These are phyloP conservation scores for Gallinago jamesoni DNA, from an alignment of 2,113 vertebrate genomes.

Conservation along the genomic window DNA sequence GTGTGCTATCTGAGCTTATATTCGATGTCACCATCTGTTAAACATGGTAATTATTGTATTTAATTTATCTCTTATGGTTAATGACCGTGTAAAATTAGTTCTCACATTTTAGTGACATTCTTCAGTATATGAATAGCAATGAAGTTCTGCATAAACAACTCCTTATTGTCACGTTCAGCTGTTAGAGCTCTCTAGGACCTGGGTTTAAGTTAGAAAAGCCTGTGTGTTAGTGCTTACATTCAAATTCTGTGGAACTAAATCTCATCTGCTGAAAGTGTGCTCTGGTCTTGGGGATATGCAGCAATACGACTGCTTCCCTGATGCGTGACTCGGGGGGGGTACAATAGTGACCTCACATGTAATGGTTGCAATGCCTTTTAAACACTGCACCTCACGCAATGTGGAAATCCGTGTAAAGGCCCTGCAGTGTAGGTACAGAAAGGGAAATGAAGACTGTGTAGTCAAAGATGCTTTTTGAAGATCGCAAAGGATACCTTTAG, in stretches of 20 bases:
- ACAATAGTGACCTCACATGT: not conserved
- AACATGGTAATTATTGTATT: not conserved
- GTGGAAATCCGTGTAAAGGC: not conserved
- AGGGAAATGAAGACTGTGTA: not conserved
- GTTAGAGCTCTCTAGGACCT: not conserved
- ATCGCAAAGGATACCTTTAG: not conserved
- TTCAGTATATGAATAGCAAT: not conserved
- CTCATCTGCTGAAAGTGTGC: not conserved
- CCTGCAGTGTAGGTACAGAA: not conserved
- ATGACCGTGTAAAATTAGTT: not conserved
- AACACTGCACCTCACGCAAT: not conserved
- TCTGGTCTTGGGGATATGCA: not conserved
- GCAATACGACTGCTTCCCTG: not conserved
- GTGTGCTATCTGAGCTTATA: not conserved
- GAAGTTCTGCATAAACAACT: not conserved
- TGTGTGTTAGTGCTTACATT: not conserved
- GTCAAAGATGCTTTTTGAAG: not conserved
- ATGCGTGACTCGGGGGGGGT: not conserved
- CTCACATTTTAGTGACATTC: not conserved
- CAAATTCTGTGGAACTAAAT: not conserved
- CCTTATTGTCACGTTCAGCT: not conserved
- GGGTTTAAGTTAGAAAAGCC: not conserved
- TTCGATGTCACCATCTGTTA: not conserved
- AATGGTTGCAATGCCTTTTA: not conserved
- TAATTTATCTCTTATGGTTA: not conserved